Conservation (phyloP, 2,113 vertebrate species). For the Bufo bufo region DNA sequence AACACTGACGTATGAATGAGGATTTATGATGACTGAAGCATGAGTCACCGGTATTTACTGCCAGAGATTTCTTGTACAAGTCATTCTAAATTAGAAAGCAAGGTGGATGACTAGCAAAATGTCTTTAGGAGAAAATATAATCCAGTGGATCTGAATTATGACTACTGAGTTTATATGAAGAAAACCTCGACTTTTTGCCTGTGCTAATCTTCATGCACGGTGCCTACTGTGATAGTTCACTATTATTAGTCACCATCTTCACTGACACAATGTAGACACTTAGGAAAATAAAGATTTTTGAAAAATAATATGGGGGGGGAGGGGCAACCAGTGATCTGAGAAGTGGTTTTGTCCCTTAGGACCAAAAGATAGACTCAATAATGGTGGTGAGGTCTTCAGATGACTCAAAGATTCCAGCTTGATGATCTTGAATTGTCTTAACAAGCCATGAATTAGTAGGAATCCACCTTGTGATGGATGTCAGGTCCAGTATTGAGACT, state of each 20-base stretch:
- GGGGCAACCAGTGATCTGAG: too few species aligned
- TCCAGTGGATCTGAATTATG: too few species aligned
- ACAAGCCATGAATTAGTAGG: background rate
- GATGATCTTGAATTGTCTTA: background rate
- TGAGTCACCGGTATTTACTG: too few species aligned
- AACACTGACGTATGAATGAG: too few species aligned
- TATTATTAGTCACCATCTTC: background rate
- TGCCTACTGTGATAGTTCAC: background rate
- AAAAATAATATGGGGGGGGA: too few species aligned
- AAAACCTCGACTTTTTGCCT: background rate
- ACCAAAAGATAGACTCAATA: background rate
- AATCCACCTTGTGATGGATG: background rate
- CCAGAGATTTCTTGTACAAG: too few species aligned
- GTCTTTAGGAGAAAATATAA: too few species aligned
- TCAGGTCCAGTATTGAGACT: background rate
- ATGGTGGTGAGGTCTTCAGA: background rate
- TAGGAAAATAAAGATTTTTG: conserved; percentile 23
- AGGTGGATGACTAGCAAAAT: too few species aligned
- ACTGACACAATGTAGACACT: background rate
- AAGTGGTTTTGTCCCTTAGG: too few species aligned
- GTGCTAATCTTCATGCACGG: background rate
- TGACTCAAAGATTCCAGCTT: background rate
- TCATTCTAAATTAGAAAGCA: too few species aligned
- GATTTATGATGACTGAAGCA: too few species aligned
- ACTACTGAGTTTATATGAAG: too few species aligned